Percentiles rank a stretch among this genome's conserved stretches.
Conservation (phyloP, 2,888 invertebrate species). For the Unio pictorum region DNA sequence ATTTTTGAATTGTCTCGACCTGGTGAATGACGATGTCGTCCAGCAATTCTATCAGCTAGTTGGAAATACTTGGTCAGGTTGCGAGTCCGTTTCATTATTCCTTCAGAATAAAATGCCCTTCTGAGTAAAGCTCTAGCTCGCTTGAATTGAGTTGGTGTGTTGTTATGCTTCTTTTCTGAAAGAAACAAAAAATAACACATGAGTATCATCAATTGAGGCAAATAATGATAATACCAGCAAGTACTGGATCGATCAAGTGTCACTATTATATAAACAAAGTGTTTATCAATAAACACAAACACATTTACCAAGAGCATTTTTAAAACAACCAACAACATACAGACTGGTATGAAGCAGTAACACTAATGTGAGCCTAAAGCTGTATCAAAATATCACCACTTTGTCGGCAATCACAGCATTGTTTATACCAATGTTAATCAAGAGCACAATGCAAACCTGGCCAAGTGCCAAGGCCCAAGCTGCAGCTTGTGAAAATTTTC, state of each 20-base stretch:
- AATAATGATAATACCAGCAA: background rate
- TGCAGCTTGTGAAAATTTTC: too few species aligned
- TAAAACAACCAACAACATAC: too few species aligned
- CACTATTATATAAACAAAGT: slow-evolving; percentile 2
- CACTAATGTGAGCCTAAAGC: too few species aligned
- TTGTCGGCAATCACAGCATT: too few species aligned
- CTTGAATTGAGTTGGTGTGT: slow-evolving; percentile 46
- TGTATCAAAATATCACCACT: too few species aligned
- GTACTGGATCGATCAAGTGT: background rate
- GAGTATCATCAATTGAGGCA: background rate
- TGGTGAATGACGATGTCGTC: slow-evolving; percentile 22
- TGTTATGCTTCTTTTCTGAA: slow-evolving; percentile 12
- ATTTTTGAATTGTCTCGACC: slow-evolving; percentile 14
- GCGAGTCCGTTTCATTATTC: slow-evolving; percentile 45
- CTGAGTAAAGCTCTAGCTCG: slow-evolving; percentile 48
- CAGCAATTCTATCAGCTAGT: slow-evolving; percentile 52
- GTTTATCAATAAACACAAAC: background rate
- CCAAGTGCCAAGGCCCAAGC: too few species aligned
- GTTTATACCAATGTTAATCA: too few species aligned
- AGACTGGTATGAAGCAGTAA: too few species aligned
- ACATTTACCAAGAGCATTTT: background rate
- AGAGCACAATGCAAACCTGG: too few species aligned
- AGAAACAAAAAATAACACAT: background rate
- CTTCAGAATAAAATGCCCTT: slow-evolving; percentile 58
- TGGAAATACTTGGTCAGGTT: slow-evolving; percentile 53